A percentile compares a stretch with the other conserved stretches of the same genome.
phyloP scores from a whole-genome alignment of 2,113 vertebrate genomes.

The Oxyruncus cristatus region DNA sequence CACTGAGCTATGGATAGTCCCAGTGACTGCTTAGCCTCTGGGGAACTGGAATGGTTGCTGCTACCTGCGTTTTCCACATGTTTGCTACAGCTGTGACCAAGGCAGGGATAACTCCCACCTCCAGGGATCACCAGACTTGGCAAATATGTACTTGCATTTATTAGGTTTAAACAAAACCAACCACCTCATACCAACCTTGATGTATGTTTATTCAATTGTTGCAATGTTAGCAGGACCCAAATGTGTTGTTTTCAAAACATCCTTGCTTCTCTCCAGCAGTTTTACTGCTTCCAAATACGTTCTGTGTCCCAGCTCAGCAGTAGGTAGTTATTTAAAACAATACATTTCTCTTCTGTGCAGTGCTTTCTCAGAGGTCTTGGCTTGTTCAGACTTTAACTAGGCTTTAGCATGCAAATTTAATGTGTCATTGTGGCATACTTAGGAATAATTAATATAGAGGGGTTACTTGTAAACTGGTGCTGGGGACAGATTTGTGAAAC shows the following conservation, averaged over 20 bases:
- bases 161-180: background rate
- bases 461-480: background rate
- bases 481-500: background rate
- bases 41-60: background rate
- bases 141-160: background rate
- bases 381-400: slow-evolving; percentile 3
- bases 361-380: slow-evolving; percentile 2
- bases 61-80: background rate
- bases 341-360: background rate
- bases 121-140: background rate
- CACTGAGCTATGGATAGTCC: background rate
- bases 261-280: background rate
- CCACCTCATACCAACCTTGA: background rate
- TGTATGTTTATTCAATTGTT: background rate
- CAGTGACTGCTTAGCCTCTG: background rate
- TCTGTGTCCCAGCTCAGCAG: slow-evolving; percentile 33
- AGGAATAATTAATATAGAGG: slow-evolving; percentile 28
- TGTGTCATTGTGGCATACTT: slow-evolving; percentile 12
- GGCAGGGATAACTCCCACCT: background rate
- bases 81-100: background rate
- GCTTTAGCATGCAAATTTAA: slow-evolving; percentile 49
- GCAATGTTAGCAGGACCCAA: background rate
- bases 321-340: slow-evolving; percentile 30
- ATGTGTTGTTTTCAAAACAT: background rate
- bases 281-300: background rate